phyloP scores from a whole-genome alignment of 2,113 vertebrate genomes.

The Sceloporus undulatus region DNA sequence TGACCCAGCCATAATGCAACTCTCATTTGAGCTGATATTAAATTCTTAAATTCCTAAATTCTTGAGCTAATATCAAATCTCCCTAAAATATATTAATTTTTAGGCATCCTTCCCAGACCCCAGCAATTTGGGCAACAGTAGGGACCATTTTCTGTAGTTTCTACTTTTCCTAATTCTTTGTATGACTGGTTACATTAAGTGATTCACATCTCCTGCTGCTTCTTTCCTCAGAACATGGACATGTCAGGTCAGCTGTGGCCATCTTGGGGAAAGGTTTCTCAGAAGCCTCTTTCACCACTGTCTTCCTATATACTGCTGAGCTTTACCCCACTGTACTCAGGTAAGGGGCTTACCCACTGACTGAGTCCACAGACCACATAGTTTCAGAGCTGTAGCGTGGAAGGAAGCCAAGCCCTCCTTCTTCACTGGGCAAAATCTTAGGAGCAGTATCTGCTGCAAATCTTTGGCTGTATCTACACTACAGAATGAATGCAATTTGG shows the following conservation, averaged over 20 bases:
- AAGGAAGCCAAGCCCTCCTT: not conserved
- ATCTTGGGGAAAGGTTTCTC: conserved; percentile 80
- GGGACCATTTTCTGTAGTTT: not conserved
- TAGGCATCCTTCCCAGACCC: too few relatives aligned
- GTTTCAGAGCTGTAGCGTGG: not conserved
- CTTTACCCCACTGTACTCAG: conserved; percentile 82
- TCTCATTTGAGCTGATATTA: too few relatives aligned
- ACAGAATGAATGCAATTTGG: too few relatives aligned
- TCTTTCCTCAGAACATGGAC: conserved; percentile 61
- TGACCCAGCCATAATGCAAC: too few relatives aligned
- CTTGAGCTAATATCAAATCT: too few relatives aligned
- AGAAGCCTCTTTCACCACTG: conserved; percentile 73
- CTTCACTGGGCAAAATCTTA: not conserved
- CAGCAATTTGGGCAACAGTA: not conserved
- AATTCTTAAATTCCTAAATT: too few relatives aligned
- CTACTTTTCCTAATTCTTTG: not conserved
- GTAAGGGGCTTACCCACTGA: conserved; percentile 56
- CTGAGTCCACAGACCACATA: not conserved
- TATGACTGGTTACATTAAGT: not conserved
- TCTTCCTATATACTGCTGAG: conserved; percentile 78
- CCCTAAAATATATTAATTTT: too few relatives aligned
- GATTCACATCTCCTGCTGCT: not conserved
- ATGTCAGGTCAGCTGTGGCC: conserved; percentile 71
- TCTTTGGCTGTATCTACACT: too few relatives aligned
- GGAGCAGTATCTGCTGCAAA: too few relatives aligned